Evolutionary conservation across 1,140 invertebrate species (phyloP).

Genomic region (Conus betulinus): DNA sequence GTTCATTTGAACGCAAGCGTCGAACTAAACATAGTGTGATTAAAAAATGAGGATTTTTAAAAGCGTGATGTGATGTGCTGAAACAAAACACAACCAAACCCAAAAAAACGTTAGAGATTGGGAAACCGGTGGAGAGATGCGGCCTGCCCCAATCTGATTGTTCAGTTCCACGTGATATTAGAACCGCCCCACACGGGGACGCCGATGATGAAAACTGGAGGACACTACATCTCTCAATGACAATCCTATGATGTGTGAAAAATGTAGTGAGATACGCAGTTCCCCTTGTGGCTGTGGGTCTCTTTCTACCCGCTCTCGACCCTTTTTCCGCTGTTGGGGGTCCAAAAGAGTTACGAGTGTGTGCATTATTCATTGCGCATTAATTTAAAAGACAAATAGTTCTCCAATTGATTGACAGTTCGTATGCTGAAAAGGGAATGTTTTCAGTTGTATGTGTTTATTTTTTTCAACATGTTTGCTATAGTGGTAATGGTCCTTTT

Average conservation of each 20-base stretch:
- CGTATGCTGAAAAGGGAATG: neutral
- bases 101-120: neutral
- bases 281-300: neutral
- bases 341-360: conserved; percentile 15
- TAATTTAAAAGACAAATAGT: conserved; percentile 2
- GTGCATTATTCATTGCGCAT: conserved; percentile 7
- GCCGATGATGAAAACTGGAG: neutral
- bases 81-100: neutral
- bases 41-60: neutral
- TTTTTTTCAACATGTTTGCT: neutral
- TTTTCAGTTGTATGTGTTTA: neutral
- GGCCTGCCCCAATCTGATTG: too few species aligned
- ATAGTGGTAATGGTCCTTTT: neutral
- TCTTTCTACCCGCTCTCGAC: neutral
- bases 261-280: conserved; percentile 2
- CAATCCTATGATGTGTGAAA: conserved; percentile 13
- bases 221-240: neutral
- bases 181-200: neutral
- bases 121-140: too few species aligned
- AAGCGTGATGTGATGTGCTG: too few species aligned
- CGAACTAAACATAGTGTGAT: too few species aligned
- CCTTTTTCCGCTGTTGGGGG: conserved; percentile 31
- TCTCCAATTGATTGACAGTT: neutral
- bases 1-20: too few species aligned
- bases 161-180: neutral